phyloP scores from a whole-genome alignment of 53 echinoderm and acorn worm genomes.

The Crossaster papposus region DNA sequence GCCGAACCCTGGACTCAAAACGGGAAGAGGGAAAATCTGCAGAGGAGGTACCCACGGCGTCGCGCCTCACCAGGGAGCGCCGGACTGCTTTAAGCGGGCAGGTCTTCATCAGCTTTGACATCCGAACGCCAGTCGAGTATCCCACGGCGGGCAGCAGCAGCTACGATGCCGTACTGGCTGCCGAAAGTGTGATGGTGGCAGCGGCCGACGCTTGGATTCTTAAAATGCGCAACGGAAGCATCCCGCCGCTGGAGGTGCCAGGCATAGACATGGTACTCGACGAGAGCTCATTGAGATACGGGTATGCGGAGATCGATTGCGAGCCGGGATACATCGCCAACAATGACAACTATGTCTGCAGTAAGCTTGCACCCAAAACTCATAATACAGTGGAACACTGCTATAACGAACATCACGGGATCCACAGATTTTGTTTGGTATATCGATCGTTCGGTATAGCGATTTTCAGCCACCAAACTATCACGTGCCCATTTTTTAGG shows the following conservation, averaged over 20 bases:
- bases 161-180: not conserved
- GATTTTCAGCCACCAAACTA: no score
- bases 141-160: not conserved
- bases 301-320: not conserved
- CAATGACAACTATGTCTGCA: conserved; percentile 16
- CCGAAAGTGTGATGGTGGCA: not conserved
- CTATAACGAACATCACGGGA: no score
- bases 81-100: not conserved
- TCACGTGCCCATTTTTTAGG: no score
- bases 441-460: no score
- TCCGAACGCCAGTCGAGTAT: not conserved
- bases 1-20: not conserved
- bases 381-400: not conserved
- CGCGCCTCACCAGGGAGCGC: not conserved
- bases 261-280: not conserved
- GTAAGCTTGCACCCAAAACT: not conserved
- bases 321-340: conserved; percentile 18
- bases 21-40: not conserved
- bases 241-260: not conserved
- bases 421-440: no score
- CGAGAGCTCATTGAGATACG: not conserved
- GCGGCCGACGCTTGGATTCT: conserved; percentile 1
- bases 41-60: not conserved
- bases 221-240: not conserved
- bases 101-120: not conserved